A percentile compares a stretch with the other conserved stretches of the same genome.
These are phyloP conservation scores for Physella acuta DNA, from an alignment of 1,140 invertebrate species.

Conservation along the genomic window DNA sequence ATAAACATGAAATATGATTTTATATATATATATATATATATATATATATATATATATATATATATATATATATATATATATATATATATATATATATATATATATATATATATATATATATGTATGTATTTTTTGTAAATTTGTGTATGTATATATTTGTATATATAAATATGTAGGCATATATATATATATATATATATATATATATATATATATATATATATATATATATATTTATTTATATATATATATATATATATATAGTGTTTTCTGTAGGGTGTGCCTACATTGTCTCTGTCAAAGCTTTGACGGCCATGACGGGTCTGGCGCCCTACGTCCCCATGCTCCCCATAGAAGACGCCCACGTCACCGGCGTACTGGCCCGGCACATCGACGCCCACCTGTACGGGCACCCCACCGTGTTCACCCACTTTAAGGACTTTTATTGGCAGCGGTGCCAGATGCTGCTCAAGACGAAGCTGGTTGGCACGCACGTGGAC, in stretches of 20 bases:
- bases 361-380: conserved; percentile 60
- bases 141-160: too few species aligned
- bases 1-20: neutral
- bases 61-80: neutral
- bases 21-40: neutral
- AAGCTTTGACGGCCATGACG: neutral
- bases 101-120: neutral
- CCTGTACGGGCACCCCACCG: conserved; percentile 16
- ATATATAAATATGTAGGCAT: neutral
- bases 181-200: conserved; percentile 12
- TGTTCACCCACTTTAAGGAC: conserved; percentile 23
- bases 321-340: conserved; percentile 1
- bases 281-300: neutral
- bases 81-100: neutral
- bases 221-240: neutral
- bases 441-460: conserved; percentile 14
- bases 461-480: conserved; percentile 15
- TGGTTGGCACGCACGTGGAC: conserved; percentile 12
- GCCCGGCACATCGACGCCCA: conserved; percentile 34
- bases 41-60: neutral
- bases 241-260: neutral
- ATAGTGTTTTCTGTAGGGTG: neutral
- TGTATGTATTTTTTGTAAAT: too few species aligned
- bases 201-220: conserved; percentile 8
- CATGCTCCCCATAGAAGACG: conserved; percentile 16